A percentile compares a stretch with the other conserved stretches of the same genome.
phyloP scores from a whole-genome alignment of 2,113 vertebrate species.

The Recurvirostra avosetta region DNA sequence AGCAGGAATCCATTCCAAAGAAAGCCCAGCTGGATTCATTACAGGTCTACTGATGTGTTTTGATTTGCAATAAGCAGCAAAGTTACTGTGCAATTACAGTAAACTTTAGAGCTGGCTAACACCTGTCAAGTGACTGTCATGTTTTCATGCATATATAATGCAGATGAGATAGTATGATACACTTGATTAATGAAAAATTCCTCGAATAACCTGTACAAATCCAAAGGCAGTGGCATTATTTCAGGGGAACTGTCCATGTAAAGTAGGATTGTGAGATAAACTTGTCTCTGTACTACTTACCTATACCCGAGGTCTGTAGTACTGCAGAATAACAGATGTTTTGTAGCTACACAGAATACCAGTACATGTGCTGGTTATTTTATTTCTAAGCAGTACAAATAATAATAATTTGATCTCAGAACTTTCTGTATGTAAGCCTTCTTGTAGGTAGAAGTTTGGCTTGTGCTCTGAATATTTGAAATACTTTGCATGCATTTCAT shows the following conservation, averaged over 20 bases:
- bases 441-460: background rate
- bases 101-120: background rate
- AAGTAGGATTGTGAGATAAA: background rate
- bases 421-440: background rate
- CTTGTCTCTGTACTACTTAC: background rate
- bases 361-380: background rate
- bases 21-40: slow-evolving; percentile 30
- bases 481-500: slow-evolving; percentile 16
- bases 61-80: slow-evolving; percentile 20
- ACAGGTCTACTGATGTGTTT: slow-evolving; percentile 23
- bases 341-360: background rate
- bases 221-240: background rate
- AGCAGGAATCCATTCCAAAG: slow-evolving; percentile 6
- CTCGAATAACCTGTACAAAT: background rate
- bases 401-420: background rate
- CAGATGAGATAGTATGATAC: background rate
- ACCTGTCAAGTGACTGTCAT: background rate
- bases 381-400: background rate
- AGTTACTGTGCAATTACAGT: background rate
- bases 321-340: background rate
- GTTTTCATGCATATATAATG: background rate
- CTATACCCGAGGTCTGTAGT: background rate
- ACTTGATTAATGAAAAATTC: background rate
- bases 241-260: background rate
- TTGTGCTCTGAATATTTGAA: slow-evolving; percentile 16